These are phyloP conservation scores for Paraplagusia blochii DNA, from an alignment of 2,113 vertebrate species.

Conservation along the genomic window DNA sequence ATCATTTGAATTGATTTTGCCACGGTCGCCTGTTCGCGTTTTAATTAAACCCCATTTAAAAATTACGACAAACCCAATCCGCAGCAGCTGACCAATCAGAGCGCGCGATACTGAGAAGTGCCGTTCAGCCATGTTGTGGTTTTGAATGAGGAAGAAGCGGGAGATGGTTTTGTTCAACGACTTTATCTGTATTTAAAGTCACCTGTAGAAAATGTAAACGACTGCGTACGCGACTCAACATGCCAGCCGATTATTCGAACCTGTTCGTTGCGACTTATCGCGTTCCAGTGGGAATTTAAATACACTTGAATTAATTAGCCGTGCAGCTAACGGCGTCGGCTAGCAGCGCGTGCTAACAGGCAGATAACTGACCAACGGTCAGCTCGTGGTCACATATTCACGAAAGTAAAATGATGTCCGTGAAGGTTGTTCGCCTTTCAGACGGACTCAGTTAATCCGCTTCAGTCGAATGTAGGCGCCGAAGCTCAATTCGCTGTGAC, in stretches of 20 bases:
- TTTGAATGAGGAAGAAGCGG: slow-evolving; percentile 87
- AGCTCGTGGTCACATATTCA: slow-evolving; percentile 16
- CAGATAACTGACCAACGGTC: slow-evolving; percentile 39
- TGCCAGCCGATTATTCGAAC: slow-evolving; percentile 34
- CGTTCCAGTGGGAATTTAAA: slow-evolving; percentile 50
- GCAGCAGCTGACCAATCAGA: slow-evolving; percentile 63
- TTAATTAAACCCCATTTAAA: too few species aligned
- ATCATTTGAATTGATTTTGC: too few species aligned
- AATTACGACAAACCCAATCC: background rate
- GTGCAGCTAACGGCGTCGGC: slow-evolving; percentile 57
- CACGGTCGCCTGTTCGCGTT: too few species aligned
- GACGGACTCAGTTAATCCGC: slow-evolving; percentile 20
- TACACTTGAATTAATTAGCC: slow-evolving; percentile 62
- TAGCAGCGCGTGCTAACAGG: slow-evolving; percentile 41
- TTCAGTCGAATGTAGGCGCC: slow-evolving; percentile 48
- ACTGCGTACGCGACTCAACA: slow-evolving; percentile 33
- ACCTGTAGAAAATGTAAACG: slow-evolving; percentile 18
- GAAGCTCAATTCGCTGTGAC: slow-evolving; percentile 24
- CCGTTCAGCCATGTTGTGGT: slow-evolving; percentile 80
- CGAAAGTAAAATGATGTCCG: slow-evolving; percentile 30
- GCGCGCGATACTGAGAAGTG: slow-evolving; percentile 17
- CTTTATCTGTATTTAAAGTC: slow-evolving; percentile 63
- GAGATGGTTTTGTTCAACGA: slow-evolving; percentile 74
- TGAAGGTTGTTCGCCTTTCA: slow-evolving; percentile 20
- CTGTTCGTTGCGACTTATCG: slow-evolving; percentile 38